phyloP scores from a whole-genome alignment of 2,797 vertebrate genomes.

The Hybognathus amarus region DNA sequence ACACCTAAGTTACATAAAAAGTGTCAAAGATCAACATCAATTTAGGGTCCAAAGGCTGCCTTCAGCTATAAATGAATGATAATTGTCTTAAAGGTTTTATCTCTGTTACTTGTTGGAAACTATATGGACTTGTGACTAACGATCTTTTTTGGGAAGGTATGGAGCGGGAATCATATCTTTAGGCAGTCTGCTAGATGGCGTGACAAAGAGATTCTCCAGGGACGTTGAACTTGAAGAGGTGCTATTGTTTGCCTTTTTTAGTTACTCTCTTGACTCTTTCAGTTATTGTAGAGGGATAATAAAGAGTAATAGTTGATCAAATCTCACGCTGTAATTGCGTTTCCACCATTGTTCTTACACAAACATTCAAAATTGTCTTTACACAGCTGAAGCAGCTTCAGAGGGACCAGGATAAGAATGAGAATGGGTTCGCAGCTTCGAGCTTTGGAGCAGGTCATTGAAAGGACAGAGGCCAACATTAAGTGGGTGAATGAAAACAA shows the following conservation, averaged over 20 bases:
- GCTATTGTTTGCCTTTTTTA: slow-evolving; percentile 55
- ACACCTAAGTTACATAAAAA: slow-evolving; percentile 29
- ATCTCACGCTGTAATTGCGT: background rate
- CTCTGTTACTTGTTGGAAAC: slow-evolving; percentile 41
- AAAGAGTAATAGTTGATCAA: background rate
- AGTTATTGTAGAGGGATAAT: background rate
- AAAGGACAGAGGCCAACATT: slow-evolving; percentile 87
- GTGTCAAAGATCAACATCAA: slow-evolving; percentile 37
- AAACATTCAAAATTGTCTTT: slow-evolving; percentile 43
- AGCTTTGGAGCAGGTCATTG: slow-evolving; percentile 81
- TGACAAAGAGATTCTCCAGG: slow-evolving; percentile 83
- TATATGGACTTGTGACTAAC: slow-evolving; percentile 18
- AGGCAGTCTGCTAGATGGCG: slow-evolving; percentile 71
- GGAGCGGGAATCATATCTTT: slow-evolving; percentile 75
- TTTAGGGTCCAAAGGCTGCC: slow-evolving; percentile 44
- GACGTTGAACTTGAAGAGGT: slow-evolving; percentile 88
- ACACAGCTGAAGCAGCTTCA: slow-evolving; percentile 81
- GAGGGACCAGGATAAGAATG: slow-evolving; percentile 53
- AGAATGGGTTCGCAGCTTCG: slow-evolving; percentile 68
- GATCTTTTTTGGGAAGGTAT: slow-evolving; percentile 68
- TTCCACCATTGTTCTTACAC: slow-evolving; percentile 18
- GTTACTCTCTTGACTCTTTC: background rate
- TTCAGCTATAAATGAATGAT: slow-evolving; percentile 33
- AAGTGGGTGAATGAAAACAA: slow-evolving; percentile 86
- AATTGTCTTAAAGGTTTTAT: slow-evolving; percentile 10